These are phyloP conservation scores for Drosophila merina DNA, from an alignment of 2,888 invertebrate genomes.

Conservation along the genomic window DNA sequence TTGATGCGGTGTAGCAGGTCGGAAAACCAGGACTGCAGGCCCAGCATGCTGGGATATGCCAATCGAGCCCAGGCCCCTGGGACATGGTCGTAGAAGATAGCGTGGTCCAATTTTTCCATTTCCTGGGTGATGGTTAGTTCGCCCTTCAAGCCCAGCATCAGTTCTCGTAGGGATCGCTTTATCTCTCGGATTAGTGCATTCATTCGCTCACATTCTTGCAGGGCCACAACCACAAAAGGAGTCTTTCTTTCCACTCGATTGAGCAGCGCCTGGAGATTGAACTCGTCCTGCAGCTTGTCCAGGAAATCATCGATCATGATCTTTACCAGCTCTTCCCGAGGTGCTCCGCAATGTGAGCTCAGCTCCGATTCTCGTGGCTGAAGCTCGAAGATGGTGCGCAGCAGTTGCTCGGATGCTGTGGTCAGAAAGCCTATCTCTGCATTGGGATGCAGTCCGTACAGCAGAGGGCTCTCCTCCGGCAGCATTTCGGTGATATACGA, in stretches of 20 bases:
- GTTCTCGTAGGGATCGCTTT: slow-evolving; percentile 91
- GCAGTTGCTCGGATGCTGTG: slow-evolving; percentile 92
- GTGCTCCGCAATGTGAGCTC: slow-evolving; percentile 86
- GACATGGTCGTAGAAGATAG: slow-evolving; percentile 94
- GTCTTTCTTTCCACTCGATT: slow-evolving; percentile 94
- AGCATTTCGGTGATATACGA: slow-evolving; percentile 93
- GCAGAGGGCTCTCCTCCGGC: slow-evolving; percentile 94
- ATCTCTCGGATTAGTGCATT: slow-evolving; percentile 94
- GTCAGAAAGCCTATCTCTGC: slow-evolving; percentile 98
- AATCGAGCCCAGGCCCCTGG: slow-evolving; percentile 92
- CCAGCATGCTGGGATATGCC: slow-evolving; percentile 95
- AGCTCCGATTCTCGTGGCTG: slow-evolving; percentile 91
- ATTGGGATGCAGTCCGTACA: slow-evolving; percentile 97
- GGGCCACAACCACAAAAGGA: slow-evolving; percentile 95
- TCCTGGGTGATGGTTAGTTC: slow-evolving; percentile 97
- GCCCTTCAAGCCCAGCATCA: slow-evolving; percentile 95
- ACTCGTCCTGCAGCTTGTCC: slow-evolving; percentile 95
- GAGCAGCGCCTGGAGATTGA: slow-evolving; percentile 93
- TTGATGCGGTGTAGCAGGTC: slow-evolving; percentile 92
- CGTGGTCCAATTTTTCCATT: slow-evolving; percentile 95
- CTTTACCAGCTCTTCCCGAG: slow-evolving; percentile 91
- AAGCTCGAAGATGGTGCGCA: slow-evolving; percentile 94
- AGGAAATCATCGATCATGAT: slow-evolving; percentile 92
- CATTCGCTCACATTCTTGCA: slow-evolving; percentile 98
- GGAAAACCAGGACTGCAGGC: slow-evolving; percentile 93